phyloP scores from a whole-genome alignment of 1,140 invertebrate species.

The Forficula auricularia region DNA sequence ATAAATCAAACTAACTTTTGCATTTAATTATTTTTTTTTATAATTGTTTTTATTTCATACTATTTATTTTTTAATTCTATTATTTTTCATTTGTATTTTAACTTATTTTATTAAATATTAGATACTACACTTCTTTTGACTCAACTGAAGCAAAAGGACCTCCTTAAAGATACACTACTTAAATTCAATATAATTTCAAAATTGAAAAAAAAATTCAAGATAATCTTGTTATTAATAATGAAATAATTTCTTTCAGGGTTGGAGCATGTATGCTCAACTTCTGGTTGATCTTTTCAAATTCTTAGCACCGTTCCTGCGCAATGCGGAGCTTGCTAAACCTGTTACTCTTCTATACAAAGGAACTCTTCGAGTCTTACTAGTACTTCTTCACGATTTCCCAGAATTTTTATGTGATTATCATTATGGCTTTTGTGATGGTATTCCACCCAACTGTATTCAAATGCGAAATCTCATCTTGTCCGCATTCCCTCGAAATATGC shows the following conservation, averaged over 20 bases:
- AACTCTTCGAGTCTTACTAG: constrained; percentile 83
- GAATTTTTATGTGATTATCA: constrained; percentile 99
- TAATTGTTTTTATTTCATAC: no score
- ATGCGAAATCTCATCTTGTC: constrained; percentile 96
- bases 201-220: no score
- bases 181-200: no score
- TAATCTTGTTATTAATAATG: constrained; percentile 2
- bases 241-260: constrained; percentile 31
- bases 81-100: no score
- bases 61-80: no score
- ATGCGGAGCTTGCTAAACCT: constrained; percentile 85
- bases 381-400: constrained; percentile 94
- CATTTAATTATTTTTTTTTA: no score
- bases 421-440: constrained; percentile 98
- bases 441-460: constrained; percentile 91
- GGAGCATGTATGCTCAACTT: constrained; percentile 79
- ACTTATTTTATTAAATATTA: no score
- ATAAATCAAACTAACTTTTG: no score
- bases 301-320: constrained; percentile 86
- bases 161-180: no score
- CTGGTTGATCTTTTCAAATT: constrained; percentile 93
- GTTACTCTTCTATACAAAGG: constrained; percentile 90
- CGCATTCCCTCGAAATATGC: constrained; percentile 94
- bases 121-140: no score
- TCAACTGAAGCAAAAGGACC: no score